Base-by-base conservation (phyloP, 2,113 vertebrate genomes). In the Naja naja region DNA sequence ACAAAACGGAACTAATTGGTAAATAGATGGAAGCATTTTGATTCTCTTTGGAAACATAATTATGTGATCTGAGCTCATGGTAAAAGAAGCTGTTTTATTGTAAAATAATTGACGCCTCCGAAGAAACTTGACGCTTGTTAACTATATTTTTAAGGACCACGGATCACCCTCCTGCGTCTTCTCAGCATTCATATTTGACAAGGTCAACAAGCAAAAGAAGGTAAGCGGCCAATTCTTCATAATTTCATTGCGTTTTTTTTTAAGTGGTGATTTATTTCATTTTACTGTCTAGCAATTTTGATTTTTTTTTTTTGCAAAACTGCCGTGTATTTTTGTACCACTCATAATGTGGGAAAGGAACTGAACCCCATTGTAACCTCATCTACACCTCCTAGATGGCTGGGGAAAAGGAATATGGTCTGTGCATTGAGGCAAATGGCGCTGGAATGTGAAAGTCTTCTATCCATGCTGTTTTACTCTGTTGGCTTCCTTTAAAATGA, bases 211-310 rank as follows among this genome's bases (percentile, higher is more conserved):
- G 93, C 91, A 92, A 95, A 94, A 92, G 96, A 90, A 94, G 95
- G 98, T 98, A 96, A 93, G 93, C 96, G 39, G 34, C 30, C 3
- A 93, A 34, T 87, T 92, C 93, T 91, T 85, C 91, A 49, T 94
- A 87, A 30, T 47, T 86, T 30, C 1, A 85, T 27, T 85, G 39
- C 10, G 3, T 4, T 49, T 0, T n/a, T 10, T 55, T 88, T 53
- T 39, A 89, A 56, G 22, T n/a, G 85, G 34, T 34, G 12, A 27
- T 27, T 47, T 47, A 16, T 39, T 14, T 47, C 53, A 34, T 14
- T 85, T 39, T 89, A 23, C 64, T 60, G 47, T 85, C 30, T 39
- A 8, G 16, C 23, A 9, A 43, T 34, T 87, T 87, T 58, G n/a
- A 2, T 4, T 43, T 58, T 18, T 69, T n/a, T 64, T 11, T 49